phyloP scores from a whole-genome alignment of 1,140 invertebrate species.

The Homarus americanus region DNA sequence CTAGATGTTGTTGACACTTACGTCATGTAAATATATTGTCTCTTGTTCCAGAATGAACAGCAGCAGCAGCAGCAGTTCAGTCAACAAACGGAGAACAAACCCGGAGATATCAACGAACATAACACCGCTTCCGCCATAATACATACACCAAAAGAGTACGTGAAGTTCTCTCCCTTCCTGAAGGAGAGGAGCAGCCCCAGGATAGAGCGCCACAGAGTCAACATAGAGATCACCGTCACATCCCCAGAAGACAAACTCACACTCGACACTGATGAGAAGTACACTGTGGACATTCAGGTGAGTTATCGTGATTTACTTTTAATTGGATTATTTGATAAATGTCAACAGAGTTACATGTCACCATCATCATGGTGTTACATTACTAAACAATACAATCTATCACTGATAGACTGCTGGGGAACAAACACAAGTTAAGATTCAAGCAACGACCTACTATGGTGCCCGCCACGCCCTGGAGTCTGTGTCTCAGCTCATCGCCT shows the following conservation, averaged over 20 bases:
- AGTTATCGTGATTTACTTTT: too few species aligned
- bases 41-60: neutral
- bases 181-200: slow-evolving; percentile 8
- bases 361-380: neutral
- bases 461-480: slow-evolving; percentile 77
- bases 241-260: slow-evolving; percentile 36
- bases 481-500: slow-evolving; percentile 76
- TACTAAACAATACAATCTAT: too few species aligned
- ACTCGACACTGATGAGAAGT: slow-evolving; percentile 59
- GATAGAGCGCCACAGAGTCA: slow-evolving; percentile 21
- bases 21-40: neutral
- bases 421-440: slow-evolving; percentile 59
- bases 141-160: neutral
- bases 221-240: slow-evolving; percentile 56
- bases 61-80: neutral
- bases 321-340: too few species aligned
- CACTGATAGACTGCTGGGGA: slow-evolving; percentile 13
- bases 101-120: too few species aligned
- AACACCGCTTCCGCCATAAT: too few species aligned
- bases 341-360: neutral
- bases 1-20: too few species aligned
- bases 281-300: slow-evolving; percentile 52
- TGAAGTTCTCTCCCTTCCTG: slow-evolving; percentile 47
- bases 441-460: slow-evolving; percentile 76
- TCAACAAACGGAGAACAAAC: too few species aligned